Evolutionary conservation across 2,797 vertebrate genomes (phyloP).

Genomic region (Myotis pilosus): DNA sequence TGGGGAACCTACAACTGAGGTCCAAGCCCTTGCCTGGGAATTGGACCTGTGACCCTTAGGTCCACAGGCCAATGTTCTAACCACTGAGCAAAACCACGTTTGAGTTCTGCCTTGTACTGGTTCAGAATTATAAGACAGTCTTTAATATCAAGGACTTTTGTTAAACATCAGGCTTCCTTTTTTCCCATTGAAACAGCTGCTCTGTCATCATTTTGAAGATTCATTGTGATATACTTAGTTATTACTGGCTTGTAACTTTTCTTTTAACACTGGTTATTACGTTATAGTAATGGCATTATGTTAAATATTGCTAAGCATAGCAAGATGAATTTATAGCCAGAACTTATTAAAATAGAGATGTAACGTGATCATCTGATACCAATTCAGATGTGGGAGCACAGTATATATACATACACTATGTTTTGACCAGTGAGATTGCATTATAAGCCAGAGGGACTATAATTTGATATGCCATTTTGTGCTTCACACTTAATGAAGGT

Average conservation of each 20-base stretch:
- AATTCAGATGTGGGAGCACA: not conserved
- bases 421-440: not conserved
- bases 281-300: constrained; percentile 13
- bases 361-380: not conserved
- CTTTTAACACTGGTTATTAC: not conserved
- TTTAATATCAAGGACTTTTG: no score
- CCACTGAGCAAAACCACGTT: no score
- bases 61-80: no score
- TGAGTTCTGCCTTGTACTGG: no score
- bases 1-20: no score
- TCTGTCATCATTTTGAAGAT: not conserved
- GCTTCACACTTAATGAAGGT: not conserved
- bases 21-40: no score
- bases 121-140: no score
- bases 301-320: constrained; percentile 6
- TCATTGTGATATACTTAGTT: constrained; percentile 5
- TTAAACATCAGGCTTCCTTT: no score
- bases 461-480: not conserved
- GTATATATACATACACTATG: not conserved
- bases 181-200: no score
- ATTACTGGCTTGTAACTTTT: not conserved
- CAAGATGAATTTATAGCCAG: not conserved
- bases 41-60: no score
- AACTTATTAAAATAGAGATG: constrained; percentile 13
- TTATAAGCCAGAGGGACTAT: not conserved